Evolutionary conservation across 2,797 vertebrate genomes (phyloP), one percentile per base, ranked within the genome.

Genomic region (Chloroceryle amazona): DNA sequence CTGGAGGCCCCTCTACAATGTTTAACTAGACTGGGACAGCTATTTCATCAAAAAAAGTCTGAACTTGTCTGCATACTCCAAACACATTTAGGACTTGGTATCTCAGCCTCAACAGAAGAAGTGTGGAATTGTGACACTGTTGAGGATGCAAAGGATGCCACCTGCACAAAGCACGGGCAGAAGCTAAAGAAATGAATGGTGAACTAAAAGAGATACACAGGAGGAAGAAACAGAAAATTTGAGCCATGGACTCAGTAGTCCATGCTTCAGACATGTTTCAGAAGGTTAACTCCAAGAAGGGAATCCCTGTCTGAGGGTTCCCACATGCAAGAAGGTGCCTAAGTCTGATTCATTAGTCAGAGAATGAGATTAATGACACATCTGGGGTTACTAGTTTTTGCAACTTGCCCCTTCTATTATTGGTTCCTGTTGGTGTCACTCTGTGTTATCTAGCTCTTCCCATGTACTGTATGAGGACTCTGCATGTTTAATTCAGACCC

Each of bases 241-340:
- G 11, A 17, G 8, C 13, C 9, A 9, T 0, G 0, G 17, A 26
- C 25, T 60, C 23, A 39, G 57, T 37, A 37, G 35, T 37, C 29
- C 85, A 44, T 78, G 78, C 47, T 22, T 46, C 6, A 37, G 21
- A 28, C 44, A 41, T 9, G 28, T 4, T 49, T 78, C 37, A 68
- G 15, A 71, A 71, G 17, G 4, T 49, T 68, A 58, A 81, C 29
- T 81, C 37, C 22, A 70, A 85, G 8, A 76, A 8, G 4, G 4
- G 9, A 9, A 67, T 51, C 8, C 9, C 23, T 44, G 3, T 42
- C 44, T 82, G 58, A 87, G 46, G 21, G 41, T 22, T 87, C 15
- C 14, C 54, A 68, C 12, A 3, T 18, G 16, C 20, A 90, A 55
- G 41, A 61, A 79, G 29, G 6, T 33, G 21, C 7, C 44, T 10